phyloP scores from a whole-genome alignment of 2,888 invertebrate genomes.

The Choristoneura rosaceana region DNA sequence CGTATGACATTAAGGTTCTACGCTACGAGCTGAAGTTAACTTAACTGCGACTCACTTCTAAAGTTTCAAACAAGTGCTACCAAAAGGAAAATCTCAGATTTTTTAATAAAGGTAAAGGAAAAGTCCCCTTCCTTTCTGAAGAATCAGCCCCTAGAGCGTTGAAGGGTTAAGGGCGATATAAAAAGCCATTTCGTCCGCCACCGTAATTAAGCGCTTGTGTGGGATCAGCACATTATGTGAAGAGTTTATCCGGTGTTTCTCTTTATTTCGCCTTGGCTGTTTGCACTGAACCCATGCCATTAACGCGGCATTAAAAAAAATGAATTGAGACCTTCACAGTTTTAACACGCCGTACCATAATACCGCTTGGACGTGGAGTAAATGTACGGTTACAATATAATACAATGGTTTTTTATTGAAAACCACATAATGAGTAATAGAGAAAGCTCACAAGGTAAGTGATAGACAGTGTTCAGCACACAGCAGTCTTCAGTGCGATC shows the following conservation, averaged over 20 bases:
- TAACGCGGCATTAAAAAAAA: slow-evolving; percentile 10
- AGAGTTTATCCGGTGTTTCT: slow-evolving; percentile 7
- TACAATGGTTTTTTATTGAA: background rate
- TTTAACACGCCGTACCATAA: background rate
- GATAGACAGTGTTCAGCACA: no score
- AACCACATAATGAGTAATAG: no score
- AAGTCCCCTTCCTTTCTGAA: background rate
- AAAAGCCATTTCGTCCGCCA: slow-evolving; percentile 26
- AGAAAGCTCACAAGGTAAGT: no score
- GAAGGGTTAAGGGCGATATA: slow-evolving; percentile 36
- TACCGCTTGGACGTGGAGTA: background rate
- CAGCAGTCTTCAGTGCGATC: no score
- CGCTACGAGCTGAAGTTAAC: no score
- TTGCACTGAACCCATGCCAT: slow-evolving; percentile 10
- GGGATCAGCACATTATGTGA: slow-evolving; percentile 8
- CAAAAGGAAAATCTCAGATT: background rate
- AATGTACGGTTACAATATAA: background rate
- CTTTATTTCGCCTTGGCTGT: slow-evolving; percentile 19
- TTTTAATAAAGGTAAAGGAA: background rate
- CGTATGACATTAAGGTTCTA: no score
- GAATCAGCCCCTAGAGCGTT: slow-evolving; percentile 14
- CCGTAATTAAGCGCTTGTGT: slow-evolving; percentile 37
- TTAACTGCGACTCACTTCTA: no score
- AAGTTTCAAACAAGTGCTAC: background rate
- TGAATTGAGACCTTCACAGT: background rate